Evolutionary conservation across 2,888 invertebrate genomes (phyloP), one percentile per base, ranked within the genome.

Genomic region (Ariolimax columbianus): DNA sequence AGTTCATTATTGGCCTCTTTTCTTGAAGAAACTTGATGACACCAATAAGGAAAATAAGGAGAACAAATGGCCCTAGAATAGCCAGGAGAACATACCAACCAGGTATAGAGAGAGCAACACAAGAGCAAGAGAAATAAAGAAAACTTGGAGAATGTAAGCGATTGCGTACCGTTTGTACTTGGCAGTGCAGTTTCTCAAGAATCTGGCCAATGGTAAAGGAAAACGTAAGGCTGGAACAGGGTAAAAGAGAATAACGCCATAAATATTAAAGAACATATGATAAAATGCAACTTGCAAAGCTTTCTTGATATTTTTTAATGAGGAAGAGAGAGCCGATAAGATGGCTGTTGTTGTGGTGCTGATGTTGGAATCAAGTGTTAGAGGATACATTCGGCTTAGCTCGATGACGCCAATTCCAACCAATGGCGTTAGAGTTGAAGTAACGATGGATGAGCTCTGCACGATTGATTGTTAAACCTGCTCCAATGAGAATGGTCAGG

Each of bases 381-480:
- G 87, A 4, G 93, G 92, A 83, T 92, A 93, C 91, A 92, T 92
- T 51, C 93, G 87, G 9, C 92, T 92, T 0, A 92, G n/a, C 51
- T 90, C 89, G n/a, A 92, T 87, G 30, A 95, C 93, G 9, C 95
- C 95, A 9, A 95, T 92, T 17, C 95, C 95, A 26, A 95, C 95
- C 36, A 95, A 92, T 1, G 95, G 95, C 1, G 95, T 95, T n/a
- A 95, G 91, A 0, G 95, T 95, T 1, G 95, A 95, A 0, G 95
- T 95, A 91, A 95, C 95, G 51, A 87, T 87, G 43, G 92, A 92
- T 86, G 91, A 91, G 78, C 92, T 92, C 86, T 93, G 93, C 0
- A 93, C 92, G 11, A 93, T n/a, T 88, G 47, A 93, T 88, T 6
- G 93, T 93, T 79, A 92, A 86, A 11, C 91, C 88, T 23, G 90